These are phyloP conservation scores for Penaeus chinensis DNA, from an alignment of 1,140 invertebrate genomes.

Conservation along the genomic window DNA sequence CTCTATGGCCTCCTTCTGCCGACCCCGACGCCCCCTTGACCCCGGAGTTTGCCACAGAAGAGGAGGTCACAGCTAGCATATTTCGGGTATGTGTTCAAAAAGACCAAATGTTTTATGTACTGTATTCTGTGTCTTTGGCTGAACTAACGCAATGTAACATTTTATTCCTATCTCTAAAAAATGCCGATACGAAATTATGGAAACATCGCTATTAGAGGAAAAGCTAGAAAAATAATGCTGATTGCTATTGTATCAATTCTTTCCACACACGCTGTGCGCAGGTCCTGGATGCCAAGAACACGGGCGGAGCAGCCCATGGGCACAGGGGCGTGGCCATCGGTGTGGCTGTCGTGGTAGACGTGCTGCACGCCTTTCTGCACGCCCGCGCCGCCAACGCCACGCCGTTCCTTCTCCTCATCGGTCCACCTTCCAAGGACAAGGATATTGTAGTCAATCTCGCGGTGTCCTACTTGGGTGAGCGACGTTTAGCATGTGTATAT, in stretches of 20 bases:
- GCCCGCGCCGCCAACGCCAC: not conserved
- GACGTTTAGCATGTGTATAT: too few relatives aligned
- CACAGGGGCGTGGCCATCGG: slow-evolving; percentile 28
- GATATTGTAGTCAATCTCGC: slow-evolving; percentile 17
- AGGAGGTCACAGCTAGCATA: not conserved
- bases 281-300: not conserved
- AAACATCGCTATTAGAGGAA: too few relatives aligned
- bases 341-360: slow-evolving; percentile 33
- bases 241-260: too few relatives aligned
- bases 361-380: not conserved
- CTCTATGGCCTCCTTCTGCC: slow-evolving; percentile 15
- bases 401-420: slow-evolving; percentile 33
- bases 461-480: slow-evolving; percentile 39
- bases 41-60: not conserved
- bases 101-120: not conserved
- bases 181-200: too few relatives aligned
- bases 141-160: too few relatives aligned
- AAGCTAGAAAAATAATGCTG: too few relatives aligned
- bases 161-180: too few relatives aligned
- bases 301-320: not conserved
- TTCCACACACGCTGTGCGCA: not conserved
- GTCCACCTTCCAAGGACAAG: slow-evolving; percentile 31
- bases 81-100: not conserved
- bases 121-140: too few relatives aligned
- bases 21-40: not conserved